Evolutionary conservation across 1,140 invertebrate genomes (phyloP), one percentile per base, ranked within the genome.

Genomic region (Drosophila carrolli): DNA sequence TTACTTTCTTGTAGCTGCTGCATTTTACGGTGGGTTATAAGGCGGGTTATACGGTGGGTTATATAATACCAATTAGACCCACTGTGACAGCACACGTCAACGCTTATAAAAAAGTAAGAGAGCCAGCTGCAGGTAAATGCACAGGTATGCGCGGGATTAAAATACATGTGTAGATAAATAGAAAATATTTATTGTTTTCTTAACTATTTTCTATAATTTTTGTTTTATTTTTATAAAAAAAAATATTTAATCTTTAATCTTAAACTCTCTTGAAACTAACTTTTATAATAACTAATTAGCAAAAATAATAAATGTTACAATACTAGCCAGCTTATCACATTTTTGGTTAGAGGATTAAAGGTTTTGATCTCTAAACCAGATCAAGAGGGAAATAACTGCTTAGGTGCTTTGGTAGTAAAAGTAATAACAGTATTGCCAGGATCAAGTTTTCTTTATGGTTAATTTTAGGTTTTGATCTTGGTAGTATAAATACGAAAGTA

Each of bases 1-100:
- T 62, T 32, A 62, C 60, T 62, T 62, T 62, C 60, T 62, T 43
- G 54, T 23, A 27, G 61, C 41, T 44, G 16, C 47, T 73, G 55
- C 68, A 73, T 40, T 73, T 46, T 16, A 73, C 59, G 41, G 50
- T 19, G 14, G 50, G 50, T 53, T 53, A 53, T 37, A 53, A 43
- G 60, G 19, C 3, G 23, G 46, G 46, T 29, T 47, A 27, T 27
- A 47, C 51, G 41, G 41, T 29, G 47, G 51, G 51, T 71, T 73
- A 73, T 73, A 73, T 73, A 73, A 73, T 60, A 40, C 16, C 56
- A 60, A 73, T 73, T 73, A 73, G 68, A 27, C 70, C 68, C 70
- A 73, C 70, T 61, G 67, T 73, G 70, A 51, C 68, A 73, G 56
- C 70, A 73, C 68, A 73, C 70, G 70, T 61, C 70, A 73, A 68